Evolutionary conservation across 1,140 invertebrate species (phyloP).

Genomic region (Bombyx mori): ASM3026992v2 NC_085107.1:11431501-11432000

Average conservation of each 20-base stretch:
- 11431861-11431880: conserved; percentile 1
- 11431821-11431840: conserved; percentile 9
- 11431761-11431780: conserved; percentile 1
- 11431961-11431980: not conserved
- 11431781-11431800: conserved; percentile 4
- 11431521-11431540: no score
- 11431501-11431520: no score
- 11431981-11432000: conserved; percentile 1
- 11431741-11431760: conserved; percentile 5
- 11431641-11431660: no score
- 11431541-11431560: no score
- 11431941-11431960: conserved; percentile 3
- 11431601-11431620: no score
- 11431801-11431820: conserved; percentile 3
- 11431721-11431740: no score
- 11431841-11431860: not conserved
- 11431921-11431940: conserved; percentile 2
- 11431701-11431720: no score
- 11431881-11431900: conserved; percentile 2
- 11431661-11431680: no score
- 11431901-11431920: conserved; percentile 3
- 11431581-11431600: no score
- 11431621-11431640: no score
- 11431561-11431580: no score
- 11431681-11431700: no score